A percentile compares a stretch with the other conserved stretches of the same genome.
phyloP scores from a whole-genome alignment of 2,113 vertebrate species.

The Jaculus jaculus region DNA sequence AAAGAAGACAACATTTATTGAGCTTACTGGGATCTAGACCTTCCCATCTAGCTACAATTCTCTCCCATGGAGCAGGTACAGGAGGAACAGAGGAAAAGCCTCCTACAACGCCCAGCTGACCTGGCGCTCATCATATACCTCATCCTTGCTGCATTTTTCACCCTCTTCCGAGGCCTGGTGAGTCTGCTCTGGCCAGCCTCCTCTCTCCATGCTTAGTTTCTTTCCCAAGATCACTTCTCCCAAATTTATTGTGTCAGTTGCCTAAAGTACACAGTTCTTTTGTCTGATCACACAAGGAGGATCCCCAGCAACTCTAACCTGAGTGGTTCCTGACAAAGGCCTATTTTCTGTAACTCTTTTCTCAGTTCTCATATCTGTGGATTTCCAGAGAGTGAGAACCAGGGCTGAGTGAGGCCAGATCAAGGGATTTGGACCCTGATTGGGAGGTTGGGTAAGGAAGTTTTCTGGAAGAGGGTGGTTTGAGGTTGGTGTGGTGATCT shows the following conservation, averaged over 20 bases:
- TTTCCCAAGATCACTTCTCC: not conserved
- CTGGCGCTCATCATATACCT: slow-evolving; percentile 85
- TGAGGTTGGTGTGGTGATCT: not conserved
- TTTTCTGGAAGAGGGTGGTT: not conserved
- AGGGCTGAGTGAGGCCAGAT: not conserved
- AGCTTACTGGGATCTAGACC: not conserved
- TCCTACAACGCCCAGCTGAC: slow-evolving; percentile 89
- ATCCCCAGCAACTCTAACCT: not conserved
- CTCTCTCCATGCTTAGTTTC: no score
- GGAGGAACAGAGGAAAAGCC: slow-evolving; percentile 86
- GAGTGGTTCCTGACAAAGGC: not conserved
- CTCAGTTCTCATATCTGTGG: not conserved
- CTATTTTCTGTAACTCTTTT: not conserved
- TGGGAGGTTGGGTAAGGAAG: not conserved
- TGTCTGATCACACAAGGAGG: not conserved
- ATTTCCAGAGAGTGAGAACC: not conserved
- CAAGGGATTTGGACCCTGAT: not conserved
- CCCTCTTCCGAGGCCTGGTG: slow-evolving; percentile 93
- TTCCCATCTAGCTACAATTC: not conserved
- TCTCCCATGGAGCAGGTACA: slow-evolving; percentile 81
- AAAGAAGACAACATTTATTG: not conserved
- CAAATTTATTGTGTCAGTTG: not conserved
- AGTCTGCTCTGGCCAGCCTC: slow-evolving; percentile 57
- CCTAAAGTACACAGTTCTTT: not conserved
- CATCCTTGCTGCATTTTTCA: slow-evolving; percentile 85